These are phyloP conservation scores for Crotophaga sulcirostris DNA, from an alignment of 2,113 vertebrate genomes.

Conservation along the genomic window DNA sequence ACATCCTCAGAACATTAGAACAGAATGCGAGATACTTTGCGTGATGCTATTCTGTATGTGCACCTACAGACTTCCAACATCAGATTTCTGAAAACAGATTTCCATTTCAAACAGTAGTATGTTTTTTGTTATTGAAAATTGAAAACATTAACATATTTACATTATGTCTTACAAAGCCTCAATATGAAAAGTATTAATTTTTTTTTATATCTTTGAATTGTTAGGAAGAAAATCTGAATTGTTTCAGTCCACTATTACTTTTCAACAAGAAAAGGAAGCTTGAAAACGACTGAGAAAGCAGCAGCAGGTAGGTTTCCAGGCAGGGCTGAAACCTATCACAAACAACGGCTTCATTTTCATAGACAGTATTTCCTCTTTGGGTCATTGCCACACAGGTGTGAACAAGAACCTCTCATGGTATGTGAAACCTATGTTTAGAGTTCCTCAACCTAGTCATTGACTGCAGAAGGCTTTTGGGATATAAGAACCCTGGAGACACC, in stretches of 20 bases:
- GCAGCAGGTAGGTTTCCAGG: conserved; percentile 58
- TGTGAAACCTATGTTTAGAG: background rate
- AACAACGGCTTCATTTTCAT: background rate
- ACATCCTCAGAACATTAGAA: background rate
- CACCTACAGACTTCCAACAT: no score
- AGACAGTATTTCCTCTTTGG: background rate
- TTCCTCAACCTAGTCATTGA: background rate
- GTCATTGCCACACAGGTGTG: background rate
- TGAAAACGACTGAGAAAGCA: conserved; percentile 67
- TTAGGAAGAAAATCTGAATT: conserved; percentile 65
- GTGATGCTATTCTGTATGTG: background rate
- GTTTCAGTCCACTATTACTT: conserved; percentile 34
- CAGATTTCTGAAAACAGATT: background rate
- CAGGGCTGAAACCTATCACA: background rate
- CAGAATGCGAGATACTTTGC: background rate
- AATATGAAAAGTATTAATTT: background rate
- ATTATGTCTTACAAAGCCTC: background rate
- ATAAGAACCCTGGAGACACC: background rate
- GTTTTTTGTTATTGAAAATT: background rate
- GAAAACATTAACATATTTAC: background rate
- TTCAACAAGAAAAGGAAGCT: conserved; percentile 70
- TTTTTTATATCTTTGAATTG: background rate
- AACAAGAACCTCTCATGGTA: background rate
- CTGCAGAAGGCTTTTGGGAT: background rate
- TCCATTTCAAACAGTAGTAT: background rate